Conservation (phyloP, 2,113 vertebrate genomes). For the Eulacestoma nigropectus region DNA sequence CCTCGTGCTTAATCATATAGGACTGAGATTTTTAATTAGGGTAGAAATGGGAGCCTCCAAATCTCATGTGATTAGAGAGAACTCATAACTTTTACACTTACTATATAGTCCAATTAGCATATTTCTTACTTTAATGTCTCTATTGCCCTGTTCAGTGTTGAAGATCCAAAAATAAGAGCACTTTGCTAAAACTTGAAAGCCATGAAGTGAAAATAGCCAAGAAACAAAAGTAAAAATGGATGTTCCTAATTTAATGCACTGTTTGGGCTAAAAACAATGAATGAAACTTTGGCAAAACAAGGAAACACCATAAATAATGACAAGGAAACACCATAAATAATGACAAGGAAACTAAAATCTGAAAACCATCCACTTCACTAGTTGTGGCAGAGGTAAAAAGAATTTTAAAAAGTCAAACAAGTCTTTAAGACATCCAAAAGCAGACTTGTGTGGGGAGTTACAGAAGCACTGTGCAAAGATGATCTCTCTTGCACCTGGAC, state of each 20-base stretch:
- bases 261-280: neutral
- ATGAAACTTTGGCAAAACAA: neutral
- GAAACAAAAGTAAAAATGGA: neutral
- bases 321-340: neutral
- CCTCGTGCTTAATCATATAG: neutral
- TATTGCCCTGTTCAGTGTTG: neutral
- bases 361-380: neutral
- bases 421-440: neutral
- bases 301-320: neutral
- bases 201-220: neutral
- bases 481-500: neutral
- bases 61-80: constrained; percentile 10
- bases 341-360: neutral
- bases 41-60: neutral
- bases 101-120: constrained; percentile 17
- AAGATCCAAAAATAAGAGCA: neutral
- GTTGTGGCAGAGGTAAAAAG: neutral
- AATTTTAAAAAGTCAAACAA: neutral
- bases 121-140: constrained; percentile 29
- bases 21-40: constrained; percentile 23
- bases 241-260: neutral
- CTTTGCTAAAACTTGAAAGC: neutral
- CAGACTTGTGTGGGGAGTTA: neutral
- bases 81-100: constrained; percentile 22
- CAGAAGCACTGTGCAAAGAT: neutral